phyloP scores from a whole-genome alignment of 2,113 vertebrate genomes.

The Colaptes auratus region DNA sequence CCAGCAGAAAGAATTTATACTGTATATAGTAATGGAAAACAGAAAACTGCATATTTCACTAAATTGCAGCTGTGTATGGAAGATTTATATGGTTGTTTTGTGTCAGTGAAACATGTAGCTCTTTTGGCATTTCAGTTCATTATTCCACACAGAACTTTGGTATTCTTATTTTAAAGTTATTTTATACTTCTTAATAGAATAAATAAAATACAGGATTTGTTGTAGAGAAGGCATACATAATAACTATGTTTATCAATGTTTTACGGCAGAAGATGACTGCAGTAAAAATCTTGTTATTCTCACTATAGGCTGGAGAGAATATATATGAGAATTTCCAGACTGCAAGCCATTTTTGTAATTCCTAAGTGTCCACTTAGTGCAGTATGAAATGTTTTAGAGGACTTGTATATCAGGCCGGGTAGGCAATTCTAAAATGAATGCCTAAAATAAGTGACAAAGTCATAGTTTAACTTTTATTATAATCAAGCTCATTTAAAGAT shows the following conservation, averaged over 20 bases:
- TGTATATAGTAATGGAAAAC: slow-evolving; percentile 83
- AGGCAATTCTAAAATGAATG: neutral
- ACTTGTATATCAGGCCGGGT: neutral
- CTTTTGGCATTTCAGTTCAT: slow-evolving; percentile 67
- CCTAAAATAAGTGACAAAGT: neutral
- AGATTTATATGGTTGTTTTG: slow-evolving; percentile 80
- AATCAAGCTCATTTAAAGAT: slow-evolving; percentile 2
- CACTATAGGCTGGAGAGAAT: slow-evolving; percentile 1
- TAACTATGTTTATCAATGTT: slow-evolving; percentile 54
- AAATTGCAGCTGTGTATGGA: slow-evolving; percentile 76
- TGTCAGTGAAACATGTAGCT: slow-evolving; percentile 75
- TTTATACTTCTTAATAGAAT: slow-evolving; percentile 68
- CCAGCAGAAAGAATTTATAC: slow-evolving; percentile 80
- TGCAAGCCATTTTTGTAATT: slow-evolving; percentile 32
- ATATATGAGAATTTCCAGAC: slow-evolving; percentile 10
- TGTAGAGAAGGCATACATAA: slow-evolving; percentile 38
- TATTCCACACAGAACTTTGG: slow-evolving; percentile 30
- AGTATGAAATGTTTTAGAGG: slow-evolving; percentile 13
- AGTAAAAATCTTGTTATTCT: slow-evolving; percentile 53
- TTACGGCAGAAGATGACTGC: slow-evolving; percentile 46
- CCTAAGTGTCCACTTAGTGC: neutral
- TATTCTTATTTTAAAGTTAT: slow-evolving; percentile 70
- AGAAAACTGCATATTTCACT: slow-evolving; percentile 83
- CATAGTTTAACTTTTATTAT: neutral
- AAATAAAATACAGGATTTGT: slow-evolving; percentile 50